Conservation (phyloP, 2,888 invertebrate genomes). For the Acronicta psi region DNA sequence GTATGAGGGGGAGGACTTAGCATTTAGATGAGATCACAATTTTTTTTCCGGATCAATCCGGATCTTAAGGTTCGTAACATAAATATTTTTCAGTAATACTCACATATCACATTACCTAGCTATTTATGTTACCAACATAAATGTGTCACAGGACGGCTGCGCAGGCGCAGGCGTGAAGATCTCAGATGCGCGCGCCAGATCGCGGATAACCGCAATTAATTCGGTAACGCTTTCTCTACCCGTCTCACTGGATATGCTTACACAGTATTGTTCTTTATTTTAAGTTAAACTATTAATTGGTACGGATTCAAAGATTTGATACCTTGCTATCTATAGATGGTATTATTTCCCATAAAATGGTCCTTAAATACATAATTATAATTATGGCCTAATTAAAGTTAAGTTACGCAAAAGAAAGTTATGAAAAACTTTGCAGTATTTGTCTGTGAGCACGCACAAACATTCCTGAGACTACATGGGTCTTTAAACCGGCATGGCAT, state of each 20-base stretch:
- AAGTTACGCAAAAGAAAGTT: slow-evolving; percentile 18
- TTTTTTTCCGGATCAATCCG: too few species aligned
- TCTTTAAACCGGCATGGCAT: slow-evolving; percentile 17
- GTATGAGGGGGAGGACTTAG: too few species aligned
- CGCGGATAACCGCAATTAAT: slow-evolving; percentile 78
- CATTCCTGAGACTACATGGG: slow-evolving; percentile 22
- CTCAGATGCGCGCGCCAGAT: slow-evolving; percentile 62
- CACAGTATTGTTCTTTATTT: slow-evolving; percentile 30
- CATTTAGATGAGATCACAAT: too few species aligned
- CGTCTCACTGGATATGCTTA: slow-evolving; percentile 34
- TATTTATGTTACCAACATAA: slow-evolving; percentile 47
- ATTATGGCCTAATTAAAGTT: background rate
- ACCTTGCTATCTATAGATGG: too few species aligned
- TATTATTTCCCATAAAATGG: too few species aligned
- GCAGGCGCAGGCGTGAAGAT: slow-evolving; percentile 73
- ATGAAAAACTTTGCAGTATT: slow-evolving; percentile 1
- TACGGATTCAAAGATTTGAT: too few species aligned
- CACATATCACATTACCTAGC: slow-evolving; percentile 6
- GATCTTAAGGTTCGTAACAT: background rate
- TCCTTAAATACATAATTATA: too few species aligned
- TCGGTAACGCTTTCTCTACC: slow-evolving; percentile 82
- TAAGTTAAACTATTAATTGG: too few species aligned
- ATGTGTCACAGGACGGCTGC: slow-evolving; percentile 57
- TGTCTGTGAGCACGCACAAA: background rate
- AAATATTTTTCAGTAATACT: background rate